These are phyloP conservation scores for Alexandromys fortis DNA, from an alignment of 2,113 vertebrate genomes.

Conservation along the genomic window DNA sequence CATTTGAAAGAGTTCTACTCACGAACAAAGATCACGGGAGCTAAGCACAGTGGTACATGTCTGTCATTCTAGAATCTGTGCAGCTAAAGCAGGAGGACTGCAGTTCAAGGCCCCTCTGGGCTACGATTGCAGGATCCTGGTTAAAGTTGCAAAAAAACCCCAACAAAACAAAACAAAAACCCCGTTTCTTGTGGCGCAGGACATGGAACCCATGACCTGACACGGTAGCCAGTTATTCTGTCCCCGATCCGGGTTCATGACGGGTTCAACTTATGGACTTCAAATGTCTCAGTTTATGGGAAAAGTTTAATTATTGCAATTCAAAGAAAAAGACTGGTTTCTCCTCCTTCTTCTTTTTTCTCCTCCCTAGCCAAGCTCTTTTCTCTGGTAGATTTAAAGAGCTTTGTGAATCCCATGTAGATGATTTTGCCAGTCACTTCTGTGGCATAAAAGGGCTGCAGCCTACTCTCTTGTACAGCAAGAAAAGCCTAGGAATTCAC, in stretches of 20 bases:
- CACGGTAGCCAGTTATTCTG: background rate
- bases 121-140: background rate
- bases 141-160: background rate
- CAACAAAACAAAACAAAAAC: background rate
- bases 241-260: background rate
- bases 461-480: background rate
- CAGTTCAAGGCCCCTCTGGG: background rate
- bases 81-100: background rate
- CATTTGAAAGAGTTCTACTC: background rate
- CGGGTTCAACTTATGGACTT: background rate
- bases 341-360: background rate
- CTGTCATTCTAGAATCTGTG: background rate
- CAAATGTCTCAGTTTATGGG: background rate
- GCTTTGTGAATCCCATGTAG: background rate
- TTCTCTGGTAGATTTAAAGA: slow-evolving; percentile 13
- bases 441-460: background rate
- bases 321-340: slow-evolving; percentile 39
- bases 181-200: no score
- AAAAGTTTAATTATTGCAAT: background rate
- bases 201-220: background rate
- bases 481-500: background rate
- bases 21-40: background rate
- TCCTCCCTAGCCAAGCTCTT: background rate
- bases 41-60: background rate
- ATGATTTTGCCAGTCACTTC: background rate